Base-by-base conservation (phyloP, 2,888 invertebrate genomes). In the Thymelicus sylvestris region DNA sequence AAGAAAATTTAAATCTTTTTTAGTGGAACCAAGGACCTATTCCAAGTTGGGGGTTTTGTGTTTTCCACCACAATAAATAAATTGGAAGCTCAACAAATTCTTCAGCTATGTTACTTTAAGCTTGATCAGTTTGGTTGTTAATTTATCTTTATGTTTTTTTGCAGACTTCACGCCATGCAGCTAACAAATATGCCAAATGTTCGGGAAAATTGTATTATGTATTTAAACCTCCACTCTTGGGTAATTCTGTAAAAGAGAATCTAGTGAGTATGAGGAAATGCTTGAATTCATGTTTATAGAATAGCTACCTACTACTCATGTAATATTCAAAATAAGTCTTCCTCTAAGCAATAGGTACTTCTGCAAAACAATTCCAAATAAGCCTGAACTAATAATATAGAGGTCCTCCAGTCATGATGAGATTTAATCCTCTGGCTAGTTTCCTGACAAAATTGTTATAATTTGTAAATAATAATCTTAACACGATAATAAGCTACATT, bases 141-240 rank as follows among this genome's bases (percentile, higher is more conserved):
- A 31, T 57, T 57, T 31, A 1, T 31, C 6, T 4, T 6, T 31
- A 6, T 31, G 0, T n/a, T 59, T 66, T 24, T 38, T 71, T 73
- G 0, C 74, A 87, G 88, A 80, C 76, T 60, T 63, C 85, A 8
- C 76, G 73, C 15, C 77, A 80, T 0, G 77, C 81, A 2, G 80
- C 83, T 0, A 69, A 74, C 1, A 81, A 81, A 60, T 84, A 80
- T 47, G 77, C 80, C 0, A 75, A 77, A 0, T 80, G 82, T 0
- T 80, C 83, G 0, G 77, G 78, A 0, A 82, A 80, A 62, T 66
- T 86, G 52, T 73, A 77, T 31, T 80, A 76, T 73, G 72, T 78
- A 7, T 74, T 80, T 66, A 78, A 80, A 68, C 75, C 86, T 41
- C 74, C 57, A 0, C 24, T 55, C 24, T 6, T 24, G 24, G 24